phyloP scores from a whole-genome alignment of 1,140 invertebrate genomes.

The Pinna nobilis region DNA sequence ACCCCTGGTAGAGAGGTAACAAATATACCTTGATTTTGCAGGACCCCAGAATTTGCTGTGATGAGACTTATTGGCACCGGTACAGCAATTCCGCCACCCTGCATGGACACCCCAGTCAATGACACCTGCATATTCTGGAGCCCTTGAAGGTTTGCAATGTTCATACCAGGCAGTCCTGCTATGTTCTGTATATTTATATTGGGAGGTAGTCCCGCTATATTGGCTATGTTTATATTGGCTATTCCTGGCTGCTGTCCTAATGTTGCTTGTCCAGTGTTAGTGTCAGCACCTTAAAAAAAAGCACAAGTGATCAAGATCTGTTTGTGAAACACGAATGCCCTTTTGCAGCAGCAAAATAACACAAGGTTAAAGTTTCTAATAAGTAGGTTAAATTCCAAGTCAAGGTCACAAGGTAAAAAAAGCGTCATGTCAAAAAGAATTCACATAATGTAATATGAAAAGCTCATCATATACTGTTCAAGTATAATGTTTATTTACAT shows the following conservation, averaged over 20 bases:
- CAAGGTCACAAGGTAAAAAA: too few species aligned
- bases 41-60: constrained; percentile 59
- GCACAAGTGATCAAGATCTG: too few species aligned
- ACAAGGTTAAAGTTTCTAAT: too few species aligned
- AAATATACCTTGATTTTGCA: constrained; percentile 66
- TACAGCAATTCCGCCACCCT: constrained; percentile 64
- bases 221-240: constrained; percentile 68
- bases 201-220: constrained; percentile 61
- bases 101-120: constrained; percentile 79
- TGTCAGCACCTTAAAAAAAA: constrained; percentile 29
- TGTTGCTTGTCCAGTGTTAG: constrained; percentile 28
- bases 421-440: too few species aligned
- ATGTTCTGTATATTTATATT: constrained; percentile 70
- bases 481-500: too few species aligned
- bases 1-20: constrained; percentile 55
- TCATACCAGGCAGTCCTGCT: constrained; percentile 80
- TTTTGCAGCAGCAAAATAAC: too few species aligned
- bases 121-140: constrained; percentile 80
- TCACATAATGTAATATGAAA: too few species aligned
- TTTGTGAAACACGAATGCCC: too few species aligned
- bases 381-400: too few species aligned
- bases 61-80: constrained; percentile 72
- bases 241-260: constrained; percentile 38
- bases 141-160: constrained; percentile 83
- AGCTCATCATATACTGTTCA: too few species aligned